These are phyloP conservation scores for Macrotus californicus DNA, from an alignment of 2,113 vertebrate genomes.

Conservation along the genomic window DNA sequence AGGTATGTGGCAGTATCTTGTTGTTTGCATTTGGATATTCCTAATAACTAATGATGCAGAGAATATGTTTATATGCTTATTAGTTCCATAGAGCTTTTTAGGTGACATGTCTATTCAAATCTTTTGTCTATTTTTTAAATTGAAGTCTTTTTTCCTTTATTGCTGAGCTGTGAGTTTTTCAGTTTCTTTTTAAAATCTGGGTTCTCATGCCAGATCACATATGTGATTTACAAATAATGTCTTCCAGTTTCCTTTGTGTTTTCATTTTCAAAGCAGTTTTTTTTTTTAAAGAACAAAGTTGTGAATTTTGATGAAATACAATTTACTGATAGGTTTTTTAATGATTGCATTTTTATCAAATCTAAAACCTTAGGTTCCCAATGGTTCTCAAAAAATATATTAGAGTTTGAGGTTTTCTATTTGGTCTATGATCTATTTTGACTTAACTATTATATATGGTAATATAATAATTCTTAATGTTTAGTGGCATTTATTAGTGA, in stretches of 20 bases:
- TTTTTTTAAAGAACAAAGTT: background rate
- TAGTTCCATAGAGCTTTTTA: background rate
- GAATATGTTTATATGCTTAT: background rate
- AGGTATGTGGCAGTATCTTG: background rate
- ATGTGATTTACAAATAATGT: background rate
- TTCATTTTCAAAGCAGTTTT: background rate
- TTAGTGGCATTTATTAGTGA: background rate
- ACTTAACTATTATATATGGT: background rate
- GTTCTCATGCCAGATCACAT: background rate
- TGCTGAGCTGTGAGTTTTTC: background rate
- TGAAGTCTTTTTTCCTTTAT: background rate
- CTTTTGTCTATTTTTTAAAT: too few relatives aligned
- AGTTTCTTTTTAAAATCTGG: background rate
- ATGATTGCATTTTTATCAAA: background rate
- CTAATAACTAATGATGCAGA: background rate
- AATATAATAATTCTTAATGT: background rate
- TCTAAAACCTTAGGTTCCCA: background rate
- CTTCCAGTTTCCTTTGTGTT: background rate
- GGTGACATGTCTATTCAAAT: background rate
- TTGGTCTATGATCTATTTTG: background rate
- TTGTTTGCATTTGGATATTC: background rate
- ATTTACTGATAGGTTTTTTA: background rate
- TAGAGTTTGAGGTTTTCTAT: background rate
- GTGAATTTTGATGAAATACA: background rate
- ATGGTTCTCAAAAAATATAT: background rate